A percentile compares a stretch with the other conserved stretches of the same genome.
These are phyloP conservation scores for Drepanosiphum platanoidis DNA, from an alignment of 2,888 invertebrate genomes.

Conservation along the genomic window DNA sequence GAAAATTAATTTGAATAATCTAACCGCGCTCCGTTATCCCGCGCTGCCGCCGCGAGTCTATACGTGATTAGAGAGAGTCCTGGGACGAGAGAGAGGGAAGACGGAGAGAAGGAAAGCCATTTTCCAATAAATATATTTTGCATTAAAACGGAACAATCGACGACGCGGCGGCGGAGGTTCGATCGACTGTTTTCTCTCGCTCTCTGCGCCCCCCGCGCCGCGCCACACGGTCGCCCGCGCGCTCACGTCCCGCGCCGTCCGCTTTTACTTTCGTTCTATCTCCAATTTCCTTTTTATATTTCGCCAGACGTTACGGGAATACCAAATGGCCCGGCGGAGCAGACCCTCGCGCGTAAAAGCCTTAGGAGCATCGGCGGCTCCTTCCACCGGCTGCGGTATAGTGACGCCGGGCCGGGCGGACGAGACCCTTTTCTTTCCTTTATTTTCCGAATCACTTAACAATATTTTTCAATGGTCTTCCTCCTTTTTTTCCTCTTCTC, in stretches of 20 bases:
- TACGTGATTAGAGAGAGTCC: not conserved
- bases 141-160: constrained; percentile 26
- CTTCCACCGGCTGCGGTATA: constrained; percentile 2
- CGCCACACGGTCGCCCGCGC: not conserved
- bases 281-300: constrained; percentile 51
- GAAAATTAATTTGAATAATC: constrained; percentile 46
- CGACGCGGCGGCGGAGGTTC: not conserved
- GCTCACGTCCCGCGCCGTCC: not conserved
- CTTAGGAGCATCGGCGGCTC: not conserved
- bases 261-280: constrained; percentile 14
- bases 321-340: constrained; percentile 32
- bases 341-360: constrained; percentile 8
- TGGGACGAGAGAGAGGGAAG: not conserved
- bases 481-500: not conserved
- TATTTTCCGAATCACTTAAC: constrained; percentile 62
- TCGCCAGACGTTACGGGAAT: constrained; percentile 44
- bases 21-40: not conserved
- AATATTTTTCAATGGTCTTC: constrained; percentile 53
- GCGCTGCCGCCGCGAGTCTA: not conserved
- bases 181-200: not conserved
- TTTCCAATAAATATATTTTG: constrained; percentile 49
- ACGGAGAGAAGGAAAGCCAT: not conserved
- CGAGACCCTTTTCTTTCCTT: constrained; percentile 53
- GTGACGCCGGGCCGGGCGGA: not conserved
- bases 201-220: not conserved